Conservation (phyloP, 35 echinoderm and acorn worm species). For the Nesometra sesokonis region DNA sequence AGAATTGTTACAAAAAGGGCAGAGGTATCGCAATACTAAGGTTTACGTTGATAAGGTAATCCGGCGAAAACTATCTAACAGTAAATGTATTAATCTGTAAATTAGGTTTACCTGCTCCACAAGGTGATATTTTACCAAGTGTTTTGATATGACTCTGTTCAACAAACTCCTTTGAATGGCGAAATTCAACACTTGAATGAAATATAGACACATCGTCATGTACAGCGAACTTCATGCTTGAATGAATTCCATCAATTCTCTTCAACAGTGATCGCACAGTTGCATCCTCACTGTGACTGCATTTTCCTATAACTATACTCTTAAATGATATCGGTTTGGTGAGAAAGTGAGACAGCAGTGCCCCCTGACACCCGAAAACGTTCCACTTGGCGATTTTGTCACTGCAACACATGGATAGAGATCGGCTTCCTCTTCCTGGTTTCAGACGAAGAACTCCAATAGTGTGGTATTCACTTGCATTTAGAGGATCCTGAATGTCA, state of each 20-base stretch:
- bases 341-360: constrained; percentile 82
- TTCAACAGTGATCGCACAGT: constrained; percentile 39
- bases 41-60: too few relatives aligned
- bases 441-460: constrained; percentile 58
- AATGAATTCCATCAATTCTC: constrained; percentile 22
- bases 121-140: constrained; percentile 65
- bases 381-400: constrained; percentile 92
- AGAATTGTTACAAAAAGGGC: too few relatives aligned
- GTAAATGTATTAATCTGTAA: too few relatives aligned
- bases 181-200: constrained; percentile 33
- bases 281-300: constrained; percentile 11
- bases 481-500: constrained; percentile 34
- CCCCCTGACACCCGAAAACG: constrained; percentile 74
- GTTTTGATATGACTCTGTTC: constrained; percentile 20
- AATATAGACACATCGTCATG: constrained; percentile 11
- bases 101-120: constrained; percentile 47
- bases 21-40: too few relatives aligned
- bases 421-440: constrained; percentile 68
- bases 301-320: constrained; percentile 59
- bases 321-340: constrained; percentile 38
- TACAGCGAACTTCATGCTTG: constrained; percentile 24
- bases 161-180: constrained; percentile 53
- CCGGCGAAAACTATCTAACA: too few relatives aligned
- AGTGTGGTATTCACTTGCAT: constrained; percentile 54
- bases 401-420: constrained; percentile 85